Conservation (phyloP, 2,888 invertebrate species). For the Pheosia tremula region DNA sequence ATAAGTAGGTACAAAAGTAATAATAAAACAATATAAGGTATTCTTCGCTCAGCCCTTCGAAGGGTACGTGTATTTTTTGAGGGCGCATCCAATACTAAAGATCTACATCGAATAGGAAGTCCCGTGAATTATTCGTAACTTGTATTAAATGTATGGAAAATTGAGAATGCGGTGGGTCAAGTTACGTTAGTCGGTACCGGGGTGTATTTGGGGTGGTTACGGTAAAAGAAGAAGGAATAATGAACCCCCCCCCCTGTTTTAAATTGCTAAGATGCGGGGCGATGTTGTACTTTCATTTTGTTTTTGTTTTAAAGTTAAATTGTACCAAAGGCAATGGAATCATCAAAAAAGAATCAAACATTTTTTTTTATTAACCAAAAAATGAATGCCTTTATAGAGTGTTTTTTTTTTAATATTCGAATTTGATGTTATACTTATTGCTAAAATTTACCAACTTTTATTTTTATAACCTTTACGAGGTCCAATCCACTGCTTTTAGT, state of each 20-base stretch:
- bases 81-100: conserved; percentile 49
- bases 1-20: conserved; percentile 46
- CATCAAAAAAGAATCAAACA: too few species aligned
- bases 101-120: conserved; percentile 49
- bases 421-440: too few species aligned
- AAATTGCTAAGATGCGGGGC: conserved; percentile 69
- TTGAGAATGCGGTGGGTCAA: conserved; percentile 37
- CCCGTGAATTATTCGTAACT: conserved; percentile 23
- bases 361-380: too few species aligned
- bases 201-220: conserved; percentile 43
- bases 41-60: conserved; percentile 52
- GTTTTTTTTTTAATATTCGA: too few species aligned
- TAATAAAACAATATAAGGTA: conserved; percentile 45
- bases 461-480: too few species aligned
- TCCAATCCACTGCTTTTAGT: too few species aligned
- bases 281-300: conserved; percentile 43
- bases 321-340: background rate
- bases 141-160: conserved; percentile 10
- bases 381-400: too few species aligned
- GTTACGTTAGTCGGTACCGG: conserved; percentile 39
- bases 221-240: conserved; percentile 72
- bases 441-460: too few species aligned
- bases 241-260: conserved; percentile 61
- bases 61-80: conserved; percentile 60
- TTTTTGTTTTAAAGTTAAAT: background rate